phyloP scores from a whole-genome alignment of 2,888 invertebrate genomes.

The Scaptomyza parva region DNA sequence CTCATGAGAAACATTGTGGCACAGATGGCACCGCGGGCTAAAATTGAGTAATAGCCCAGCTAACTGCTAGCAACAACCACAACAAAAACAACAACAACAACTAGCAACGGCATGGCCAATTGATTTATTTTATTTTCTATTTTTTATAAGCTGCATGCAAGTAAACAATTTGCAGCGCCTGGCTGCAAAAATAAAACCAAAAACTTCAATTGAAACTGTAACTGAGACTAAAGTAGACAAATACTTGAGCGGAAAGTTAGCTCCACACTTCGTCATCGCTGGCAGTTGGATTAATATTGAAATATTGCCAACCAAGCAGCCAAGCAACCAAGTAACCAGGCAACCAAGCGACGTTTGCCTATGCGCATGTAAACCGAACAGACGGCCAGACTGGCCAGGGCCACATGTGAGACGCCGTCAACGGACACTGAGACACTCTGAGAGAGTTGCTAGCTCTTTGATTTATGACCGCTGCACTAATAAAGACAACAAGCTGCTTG shows the following conservation, averaged over 20 bases:
- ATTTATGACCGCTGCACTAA: conserved; percentile 71
- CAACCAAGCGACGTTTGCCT: conserved; percentile 53
- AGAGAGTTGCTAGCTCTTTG: conserved; percentile 74
- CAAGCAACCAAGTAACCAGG: too few relatives aligned
- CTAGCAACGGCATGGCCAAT: conserved; percentile 65
- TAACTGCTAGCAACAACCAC: conserved; percentile 61
- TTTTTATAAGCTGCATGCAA: conserved; percentile 56
- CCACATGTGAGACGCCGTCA: conserved; percentile 70
- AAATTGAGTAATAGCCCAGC: conserved; percentile 78
- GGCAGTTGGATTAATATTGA: conserved; percentile 83
- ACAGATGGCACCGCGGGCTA: conserved; percentile 68
- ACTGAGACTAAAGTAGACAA: conserved; percentile 64
- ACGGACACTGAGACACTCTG: conserved; percentile 35
- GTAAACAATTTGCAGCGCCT: conserved; percentile 56
- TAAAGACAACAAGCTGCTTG: conserved; percentile 78
- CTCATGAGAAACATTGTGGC: conserved; percentile 28
- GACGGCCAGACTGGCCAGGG: conserved; percentile 55
- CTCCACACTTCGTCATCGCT: conserved; percentile 76
- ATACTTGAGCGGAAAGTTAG: conserved; percentile 71
- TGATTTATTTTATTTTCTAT: conserved; percentile 80
- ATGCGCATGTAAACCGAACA: conserved; percentile 63
- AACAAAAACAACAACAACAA: conserved; percentile 17
- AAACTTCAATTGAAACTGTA: conserved; percentile 30
- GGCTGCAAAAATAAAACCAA: conserved; percentile 32
- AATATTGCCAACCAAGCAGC: conserved; percentile 75